Evolutionary conservation across 2,888 invertebrate genomes (phyloP).

Genomic region (Synanthedon formicaeformis): DNA sequence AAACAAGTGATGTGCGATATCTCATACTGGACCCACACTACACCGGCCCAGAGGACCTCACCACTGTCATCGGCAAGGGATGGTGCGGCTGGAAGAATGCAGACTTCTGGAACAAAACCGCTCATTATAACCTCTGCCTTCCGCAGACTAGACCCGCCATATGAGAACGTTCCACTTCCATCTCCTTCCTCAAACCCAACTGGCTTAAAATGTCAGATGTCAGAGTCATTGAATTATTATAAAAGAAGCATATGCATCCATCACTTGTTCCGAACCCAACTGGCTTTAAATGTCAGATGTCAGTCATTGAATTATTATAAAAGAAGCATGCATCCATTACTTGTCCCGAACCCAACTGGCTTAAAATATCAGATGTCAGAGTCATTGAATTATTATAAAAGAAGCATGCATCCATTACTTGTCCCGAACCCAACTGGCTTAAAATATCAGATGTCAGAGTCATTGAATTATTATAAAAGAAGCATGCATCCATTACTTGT

Average conservation of each 20-base stretch:
- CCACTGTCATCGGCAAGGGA: conserved; percentile 81
- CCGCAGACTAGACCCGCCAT: conserved; percentile 73
- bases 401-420: no score
- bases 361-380: no score
- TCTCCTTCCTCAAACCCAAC: neutral
- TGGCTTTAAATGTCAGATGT: no score
- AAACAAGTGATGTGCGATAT: conserved; percentile 85
- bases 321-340: no score
- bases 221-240: conserved; percentile 3
- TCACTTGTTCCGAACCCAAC: no score
- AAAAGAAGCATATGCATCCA: neutral
- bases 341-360: no score
- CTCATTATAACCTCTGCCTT: conserved; percentile 97
- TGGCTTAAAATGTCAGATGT: conserved; percentile 2
- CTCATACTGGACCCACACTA: conserved; percentile 99
- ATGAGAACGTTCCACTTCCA: conserved; percentile 14
- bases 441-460: no score
- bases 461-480: no score
- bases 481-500: no score
- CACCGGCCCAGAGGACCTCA: conserved; percentile 87
- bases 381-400: no score
- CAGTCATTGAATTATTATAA: no score
- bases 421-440: no score
- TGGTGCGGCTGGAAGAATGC: conserved; percentile 98
- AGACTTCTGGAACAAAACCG: conserved; percentile 94